Conservation (phyloP, 2,888 invertebrate species). For the Allygus modestus region DNA sequence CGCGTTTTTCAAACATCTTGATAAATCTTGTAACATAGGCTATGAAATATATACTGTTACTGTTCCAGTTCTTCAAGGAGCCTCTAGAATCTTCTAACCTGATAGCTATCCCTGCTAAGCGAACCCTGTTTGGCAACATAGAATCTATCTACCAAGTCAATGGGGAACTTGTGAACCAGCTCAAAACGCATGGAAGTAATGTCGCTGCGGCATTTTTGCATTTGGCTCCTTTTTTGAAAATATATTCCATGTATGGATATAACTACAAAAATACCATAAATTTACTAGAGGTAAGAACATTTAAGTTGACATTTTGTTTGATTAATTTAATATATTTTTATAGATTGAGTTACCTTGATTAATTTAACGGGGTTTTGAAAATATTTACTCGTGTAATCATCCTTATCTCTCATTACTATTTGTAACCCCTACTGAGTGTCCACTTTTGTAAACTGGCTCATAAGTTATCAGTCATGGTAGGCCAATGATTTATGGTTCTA, state of each 20-base stretch:
- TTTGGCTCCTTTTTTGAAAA: conserved; percentile 86
- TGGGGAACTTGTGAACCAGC: conserved; percentile 78
- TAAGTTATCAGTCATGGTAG: too few species aligned
- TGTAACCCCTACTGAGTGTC: too few species aligned
- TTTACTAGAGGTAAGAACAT: conserved; percentile 78
- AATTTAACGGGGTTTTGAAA: too few species aligned
- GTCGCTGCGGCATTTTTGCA: conserved; percentile 82
- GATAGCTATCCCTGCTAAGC: conserved; percentile 76
- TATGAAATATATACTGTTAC: too few species aligned
- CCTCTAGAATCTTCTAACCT: conserved; percentile 78
- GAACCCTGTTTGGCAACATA: conserved; percentile 81
- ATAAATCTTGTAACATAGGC: too few species aligned
- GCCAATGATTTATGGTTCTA: too few species aligned
- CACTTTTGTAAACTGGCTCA: too few species aligned
- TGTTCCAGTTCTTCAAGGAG: conserved; percentile 77
- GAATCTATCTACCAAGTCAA: conserved; percentile 81
- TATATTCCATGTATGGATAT: conserved; percentile 87
- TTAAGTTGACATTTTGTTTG: too few species aligned
- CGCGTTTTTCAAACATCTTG: too few species aligned
- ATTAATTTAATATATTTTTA: not conserved
- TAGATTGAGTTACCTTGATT: not conserved
- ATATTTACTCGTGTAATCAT: too few species aligned
- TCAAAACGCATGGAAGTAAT: conserved; percentile 77
- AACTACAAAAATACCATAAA: conserved; percentile 82
- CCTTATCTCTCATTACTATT: too few species aligned